Evolutionary conservation across 1,140 invertebrate species (phyloP).

Genomic region (Meloidogyne hapla): DNA sequence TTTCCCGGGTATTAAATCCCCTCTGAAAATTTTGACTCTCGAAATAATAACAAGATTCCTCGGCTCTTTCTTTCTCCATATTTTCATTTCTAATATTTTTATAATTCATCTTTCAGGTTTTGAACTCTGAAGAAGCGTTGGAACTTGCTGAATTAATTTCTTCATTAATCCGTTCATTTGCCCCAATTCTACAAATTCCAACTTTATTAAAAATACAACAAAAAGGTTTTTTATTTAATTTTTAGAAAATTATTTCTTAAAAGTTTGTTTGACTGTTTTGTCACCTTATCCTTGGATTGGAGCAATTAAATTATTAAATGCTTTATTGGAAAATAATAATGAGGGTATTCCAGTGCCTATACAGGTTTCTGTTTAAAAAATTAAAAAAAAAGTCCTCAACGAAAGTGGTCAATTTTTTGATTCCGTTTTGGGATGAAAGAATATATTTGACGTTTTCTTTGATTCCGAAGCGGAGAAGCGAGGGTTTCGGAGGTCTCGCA

Average conservation of each 20-base stretch:
- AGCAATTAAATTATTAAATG: conserved; percentile 32
- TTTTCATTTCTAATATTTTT: no score
- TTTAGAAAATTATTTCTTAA: neutral
- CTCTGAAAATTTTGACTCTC: no score
- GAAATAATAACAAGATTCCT: no score
- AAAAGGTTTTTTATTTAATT: conserved; percentile 6
- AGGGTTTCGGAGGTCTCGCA: no score
- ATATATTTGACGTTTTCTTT: no score
- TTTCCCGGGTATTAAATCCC: no score
- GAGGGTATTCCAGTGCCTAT: conserved; percentile 29
- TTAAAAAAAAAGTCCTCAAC: no score
- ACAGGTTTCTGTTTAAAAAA: conserved; percentile 28
- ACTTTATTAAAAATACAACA: conserved; percentile 19
- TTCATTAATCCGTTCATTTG: conserved; percentile 24
- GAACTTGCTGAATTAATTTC: conserved; percentile 26
- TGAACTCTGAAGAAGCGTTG: neutral
- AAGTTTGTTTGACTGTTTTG: conserved; percentile 17
- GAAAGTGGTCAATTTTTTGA: no score
- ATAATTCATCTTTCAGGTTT: neutral
- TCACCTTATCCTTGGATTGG: conserved; percentile 5
- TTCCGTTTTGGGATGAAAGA: no score
- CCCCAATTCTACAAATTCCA: conserved; percentile 11
- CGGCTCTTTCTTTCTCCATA: no score
- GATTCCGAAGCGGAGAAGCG: no score
- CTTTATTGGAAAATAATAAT: conserved; percentile 28